A percentile compares a stretch with the other conserved stretches of the same genome.
Conservation (phyloP, 2,888 invertebrate species). For the Leptothorax acervorum region DNA sequence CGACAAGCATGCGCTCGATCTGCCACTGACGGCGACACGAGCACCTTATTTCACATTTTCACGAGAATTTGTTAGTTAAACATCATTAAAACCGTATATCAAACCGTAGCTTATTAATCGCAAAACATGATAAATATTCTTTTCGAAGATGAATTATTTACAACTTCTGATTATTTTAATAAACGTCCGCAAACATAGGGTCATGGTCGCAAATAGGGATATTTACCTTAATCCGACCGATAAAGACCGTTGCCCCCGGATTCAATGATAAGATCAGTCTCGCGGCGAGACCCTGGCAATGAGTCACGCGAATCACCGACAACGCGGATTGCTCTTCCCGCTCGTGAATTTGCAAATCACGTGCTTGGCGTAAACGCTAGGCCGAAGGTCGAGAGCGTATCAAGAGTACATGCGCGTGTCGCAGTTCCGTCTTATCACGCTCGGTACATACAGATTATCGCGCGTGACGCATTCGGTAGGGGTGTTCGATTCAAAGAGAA, state of each 20-base stretch:
- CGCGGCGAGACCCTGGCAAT: neutral
- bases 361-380: conserved; percentile 17
- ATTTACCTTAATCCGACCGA: neutral
- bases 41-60: too few species aligned
- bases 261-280: conserved; percentile 19
- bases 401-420: neutral
- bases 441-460: neutral
- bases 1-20: too few species aligned
- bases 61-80: too few species aligned
- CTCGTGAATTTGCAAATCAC: conserved; percentile 24
- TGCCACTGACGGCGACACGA: too few species aligned
- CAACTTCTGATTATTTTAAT: too few species aligned
- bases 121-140: too few species aligned
- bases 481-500: neutral
- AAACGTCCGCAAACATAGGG: too few species aligned
- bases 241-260: conserved; percentile 15
- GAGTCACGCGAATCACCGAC: conserved; percentile 8
- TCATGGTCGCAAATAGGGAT: too few species aligned
- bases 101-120: too few species aligned
- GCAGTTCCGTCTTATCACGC: neutral
- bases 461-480: neutral
- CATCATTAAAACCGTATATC: too few species aligned
- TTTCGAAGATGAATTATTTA: too few species aligned
- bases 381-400: neutral
- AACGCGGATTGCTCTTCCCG: neutral